These are phyloP conservation scores for Lasiommata megera DNA, from an alignment of 2,888 invertebrate genomes.

Conservation along the genomic window DNA sequence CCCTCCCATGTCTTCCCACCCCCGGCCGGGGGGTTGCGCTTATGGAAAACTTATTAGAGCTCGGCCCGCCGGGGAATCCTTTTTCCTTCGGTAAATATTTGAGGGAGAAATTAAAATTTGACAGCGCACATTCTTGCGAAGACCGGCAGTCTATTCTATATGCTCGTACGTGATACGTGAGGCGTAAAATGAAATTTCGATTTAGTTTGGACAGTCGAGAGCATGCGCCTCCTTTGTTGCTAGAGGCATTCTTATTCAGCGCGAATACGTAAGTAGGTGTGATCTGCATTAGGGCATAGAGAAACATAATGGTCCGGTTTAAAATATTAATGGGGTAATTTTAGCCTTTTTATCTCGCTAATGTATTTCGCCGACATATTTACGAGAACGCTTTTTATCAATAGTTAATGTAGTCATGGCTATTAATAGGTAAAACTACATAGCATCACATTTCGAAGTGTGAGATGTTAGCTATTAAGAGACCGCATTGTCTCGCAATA, in stretches of 20 bases:
- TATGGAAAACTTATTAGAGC: slow-evolving; percentile 82
- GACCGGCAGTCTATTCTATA: slow-evolving; percentile 69
- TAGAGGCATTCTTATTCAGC: slow-evolving; percentile 28
- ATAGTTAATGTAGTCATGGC: slow-evolving; percentile 8
- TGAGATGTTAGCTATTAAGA: background rate
- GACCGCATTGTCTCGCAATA: background rate
- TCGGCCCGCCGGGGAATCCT: slow-evolving; percentile 79
- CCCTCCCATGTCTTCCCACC: slow-evolving; percentile 34
- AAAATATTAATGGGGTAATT: slow-evolving; percentile 31
- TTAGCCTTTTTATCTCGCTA: slow-evolving; percentile 21
- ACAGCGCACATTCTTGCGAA: slow-evolving; percentile 74
- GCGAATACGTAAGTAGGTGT: slow-evolving; percentile 24
- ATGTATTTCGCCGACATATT: slow-evolving; percentile 15
- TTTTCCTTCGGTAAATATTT: slow-evolving; percentile 82
- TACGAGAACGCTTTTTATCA: slow-evolving; percentile 16
- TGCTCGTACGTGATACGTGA: slow-evolving; percentile 75
- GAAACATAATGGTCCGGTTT: slow-evolving; percentile 24
- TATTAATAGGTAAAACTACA: background rate
- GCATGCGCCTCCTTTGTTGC: slow-evolving; percentile 30
- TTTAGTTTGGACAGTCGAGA: slow-evolving; percentile 67
- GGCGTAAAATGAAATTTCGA: slow-evolving; percentile 80
- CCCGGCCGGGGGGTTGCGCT: slow-evolving; percentile 49
- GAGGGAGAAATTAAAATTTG: slow-evolving; percentile 82
- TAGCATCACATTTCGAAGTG: slow-evolving; percentile 1
- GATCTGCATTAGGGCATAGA: slow-evolving; percentile 28